Base-by-base conservation (phyloP, 2,888 invertebrate species). In the Calameuta pallipes region DNA sequence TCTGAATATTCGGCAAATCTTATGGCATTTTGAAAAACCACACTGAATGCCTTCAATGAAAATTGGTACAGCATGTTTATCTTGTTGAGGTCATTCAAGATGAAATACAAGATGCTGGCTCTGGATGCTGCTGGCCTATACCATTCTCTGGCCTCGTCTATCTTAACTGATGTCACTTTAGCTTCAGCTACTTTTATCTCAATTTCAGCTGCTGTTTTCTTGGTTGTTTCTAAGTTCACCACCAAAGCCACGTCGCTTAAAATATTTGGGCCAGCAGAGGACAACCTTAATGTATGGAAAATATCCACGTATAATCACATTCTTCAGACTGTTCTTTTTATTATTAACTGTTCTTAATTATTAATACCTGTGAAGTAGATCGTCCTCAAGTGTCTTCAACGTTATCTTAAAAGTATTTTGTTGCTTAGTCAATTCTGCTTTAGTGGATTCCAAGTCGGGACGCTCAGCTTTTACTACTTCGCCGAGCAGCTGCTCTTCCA, bases 31-130 rank as follows among this genome's bases (percentile, higher is more conserved):
- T 96, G 96, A 91, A 98, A 98, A 4, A 98, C 98, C 0, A 96
- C 96, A 85, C 96, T 97, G 92, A 98, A 98, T 0, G 98, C 97
- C 92, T 98, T 98, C 78, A 98, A 92, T 0, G 98, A 98, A 92
- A 98, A 98, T 91, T 98, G 98, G 92, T 99, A 99, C 90, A 99
- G 97, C 73, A 97, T 97, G 92, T 98, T 98, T 86, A 98, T 98
- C 92, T 97, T 97, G 92, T 95, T 94, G 75, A 99, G 92, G 87
- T 98, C 98, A 89, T 97, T 98, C 80, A 99, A 93, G 81, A 98
- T 97, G 90, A 99, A 99, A 91, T 98, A 98, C 1, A 98, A 93
- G 0, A 98, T 93, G 0, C 98, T 98, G 0, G 98, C 98, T 80
- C 98, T 92, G 0, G 95, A 93, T 0, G 98, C 98, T 1, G 97